phyloP scores from a whole-genome alignment of 1,140 invertebrate genomes.

The Pantala flavescens region DNA sequence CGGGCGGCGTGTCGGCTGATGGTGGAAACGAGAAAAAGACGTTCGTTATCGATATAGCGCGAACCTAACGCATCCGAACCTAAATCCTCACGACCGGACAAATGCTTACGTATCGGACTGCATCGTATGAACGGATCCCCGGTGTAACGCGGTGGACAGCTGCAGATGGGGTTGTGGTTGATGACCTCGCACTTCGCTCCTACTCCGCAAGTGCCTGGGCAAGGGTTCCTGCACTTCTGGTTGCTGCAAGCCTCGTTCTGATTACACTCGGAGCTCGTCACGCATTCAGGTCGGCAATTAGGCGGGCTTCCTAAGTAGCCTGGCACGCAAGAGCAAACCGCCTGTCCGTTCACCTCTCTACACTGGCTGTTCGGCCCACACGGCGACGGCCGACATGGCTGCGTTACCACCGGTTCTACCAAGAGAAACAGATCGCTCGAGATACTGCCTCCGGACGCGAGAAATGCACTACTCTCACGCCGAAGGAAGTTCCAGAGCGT shows the following conservation, averaged over 20 bases:
- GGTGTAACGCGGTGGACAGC: constrained; percentile 44
- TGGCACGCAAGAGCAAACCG: constrained; percentile 68
- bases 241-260: constrained; percentile 51
- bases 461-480: constrained; percentile 31
- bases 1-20: constrained; percentile 19
- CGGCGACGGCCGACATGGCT: constrained; percentile 53
- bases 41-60: too few relatives aligned
- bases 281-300: constrained; percentile 57
- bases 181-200: constrained; percentile 50
- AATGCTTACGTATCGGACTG: constrained; percentile 39
- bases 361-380: constrained; percentile 72
- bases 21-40: constrained; percentile 23
- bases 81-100: neutral
- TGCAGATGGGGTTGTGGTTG: constrained; percentile 52
- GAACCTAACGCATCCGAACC: neutral
- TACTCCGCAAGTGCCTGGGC: constrained; percentile 54
- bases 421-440: constrained; percentile 25
- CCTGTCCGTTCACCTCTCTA: constrained; percentile 55
- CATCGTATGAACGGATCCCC: constrained; percentile 52
- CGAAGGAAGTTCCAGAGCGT: constrained; percentile 23
- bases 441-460: too few relatives aligned
- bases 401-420: constrained; percentile 19
- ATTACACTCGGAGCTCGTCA: constrained; percentile 51
- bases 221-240: constrained; percentile 57
- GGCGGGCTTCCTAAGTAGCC: constrained; percentile 67